phyloP scores from a whole-genome alignment of 2,888 invertebrate species.

The Ernsta delagoae region DNA sequence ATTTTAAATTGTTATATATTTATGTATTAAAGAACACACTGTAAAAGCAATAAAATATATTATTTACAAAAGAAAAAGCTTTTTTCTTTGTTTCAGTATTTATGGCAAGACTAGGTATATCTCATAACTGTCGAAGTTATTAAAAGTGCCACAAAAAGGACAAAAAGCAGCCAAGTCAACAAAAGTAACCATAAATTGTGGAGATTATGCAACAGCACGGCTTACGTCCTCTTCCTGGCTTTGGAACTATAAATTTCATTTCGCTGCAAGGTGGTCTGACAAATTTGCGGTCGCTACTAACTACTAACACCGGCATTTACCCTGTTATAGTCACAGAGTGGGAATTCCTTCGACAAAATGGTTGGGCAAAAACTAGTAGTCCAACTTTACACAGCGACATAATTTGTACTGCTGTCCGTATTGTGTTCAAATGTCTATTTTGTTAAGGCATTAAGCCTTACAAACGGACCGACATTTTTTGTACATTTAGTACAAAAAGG shows the following conservation, averaged over 20 bases:
- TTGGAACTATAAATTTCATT: conserved; percentile 79
- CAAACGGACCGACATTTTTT: conserved; percentile 43
- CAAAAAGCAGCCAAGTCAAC: conserved; percentile 64
- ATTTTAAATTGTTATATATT: too few species aligned
- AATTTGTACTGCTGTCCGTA: conserved; percentile 50
- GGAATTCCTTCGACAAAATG: conserved; percentile 31
- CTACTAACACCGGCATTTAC: conserved; percentile 49
- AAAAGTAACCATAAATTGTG: conserved; percentile 77
- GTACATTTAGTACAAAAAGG: conserved; percentile 49
- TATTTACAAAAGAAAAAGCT: too few species aligned
- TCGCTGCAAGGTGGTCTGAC: conserved; percentile 83
- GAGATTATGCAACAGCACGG: conserved; percentile 82
- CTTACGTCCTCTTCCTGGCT: conserved; percentile 77
- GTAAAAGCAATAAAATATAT: too few species aligned
- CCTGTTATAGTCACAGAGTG: conserved; percentile 45
- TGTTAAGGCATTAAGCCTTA: conserved; percentile 41
- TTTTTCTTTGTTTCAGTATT: too few species aligned
- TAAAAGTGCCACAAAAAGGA: conserved; percentile 64
- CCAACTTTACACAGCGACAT: conserved; percentile 25
- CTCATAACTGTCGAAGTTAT: conserved; percentile 45
- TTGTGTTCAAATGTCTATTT: conserved; percentile 47
- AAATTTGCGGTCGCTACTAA: conserved; percentile 78
- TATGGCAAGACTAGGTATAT: too few species aligned
- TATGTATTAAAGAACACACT: too few species aligned
- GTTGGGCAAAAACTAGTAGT: conserved; percentile 35